Evolutionary conservation across 2,888 invertebrate genomes (phyloP).

Genomic region (Danaus chrysippus): DNA sequence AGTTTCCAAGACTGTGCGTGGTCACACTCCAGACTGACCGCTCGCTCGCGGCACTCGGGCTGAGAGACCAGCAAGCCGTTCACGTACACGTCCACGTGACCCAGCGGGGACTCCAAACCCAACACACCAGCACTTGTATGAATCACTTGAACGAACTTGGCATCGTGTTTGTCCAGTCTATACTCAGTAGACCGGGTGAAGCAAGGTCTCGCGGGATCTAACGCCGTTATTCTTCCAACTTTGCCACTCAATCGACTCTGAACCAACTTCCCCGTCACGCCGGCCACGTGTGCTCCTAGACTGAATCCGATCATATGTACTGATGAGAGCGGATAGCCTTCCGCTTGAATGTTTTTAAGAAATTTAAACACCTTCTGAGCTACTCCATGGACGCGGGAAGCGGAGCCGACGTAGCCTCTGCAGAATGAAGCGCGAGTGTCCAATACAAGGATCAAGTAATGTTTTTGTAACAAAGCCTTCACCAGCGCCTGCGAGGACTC

Average conservation of each 20-base stretch:
- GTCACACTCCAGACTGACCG: constrained; percentile 59
- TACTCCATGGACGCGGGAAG: constrained; percentile 53
- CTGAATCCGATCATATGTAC: constrained; percentile 81
- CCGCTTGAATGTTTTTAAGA: constrained; percentile 43
- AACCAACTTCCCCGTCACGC: constrained; percentile 60
- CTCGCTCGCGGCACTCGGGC: constrained; percentile 54
- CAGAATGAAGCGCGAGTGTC: constrained; percentile 58
- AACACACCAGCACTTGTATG: constrained; percentile 64
- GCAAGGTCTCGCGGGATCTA: constrained; percentile 68
- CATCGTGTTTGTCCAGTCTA: constrained; percentile 50
- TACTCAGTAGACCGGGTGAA: constrained; percentile 47
- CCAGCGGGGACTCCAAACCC: constrained; percentile 56
- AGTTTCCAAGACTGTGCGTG: constrained; percentile 63
- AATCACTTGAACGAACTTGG: constrained; percentile 61
- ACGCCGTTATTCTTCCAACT: constrained; percentile 56
- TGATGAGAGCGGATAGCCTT: constrained; percentile 59
- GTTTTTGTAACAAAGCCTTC: constrained; percentile 48
- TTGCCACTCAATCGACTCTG: constrained; percentile 43
- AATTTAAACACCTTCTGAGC: constrained; percentile 50
- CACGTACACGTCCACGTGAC: constrained; percentile 64
- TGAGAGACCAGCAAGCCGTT: constrained; percentile 59
- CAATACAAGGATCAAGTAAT: constrained; percentile 49
- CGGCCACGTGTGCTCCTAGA: constrained; percentile 81
- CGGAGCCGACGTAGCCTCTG: constrained; percentile 60
- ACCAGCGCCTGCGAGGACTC: constrained; percentile 55